Base-by-base conservation (phyloP, 2,888 invertebrate genomes). In the Malacosoma neustria region DNA sequence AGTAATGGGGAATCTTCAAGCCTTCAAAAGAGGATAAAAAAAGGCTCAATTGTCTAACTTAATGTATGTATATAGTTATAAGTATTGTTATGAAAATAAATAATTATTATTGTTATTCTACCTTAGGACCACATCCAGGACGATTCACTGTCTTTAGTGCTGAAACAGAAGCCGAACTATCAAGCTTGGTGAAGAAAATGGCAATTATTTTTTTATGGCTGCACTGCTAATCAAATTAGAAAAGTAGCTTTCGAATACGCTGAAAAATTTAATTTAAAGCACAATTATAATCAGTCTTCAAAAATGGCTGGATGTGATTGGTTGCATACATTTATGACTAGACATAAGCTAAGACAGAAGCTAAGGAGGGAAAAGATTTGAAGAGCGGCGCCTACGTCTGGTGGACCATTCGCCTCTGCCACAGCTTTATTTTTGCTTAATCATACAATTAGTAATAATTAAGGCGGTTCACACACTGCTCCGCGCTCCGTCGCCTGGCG, bases 141-240 rank as follows among this genome's bases (percentile, higher is more conserved):
- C 43, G 51, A 39, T 38, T 29, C 32, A 42, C 49, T 43, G 45
- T 48, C 29, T 52, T 49, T 31, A 48, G 39, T 37, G 13, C 36
- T 40, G 49, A 51, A 22, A 7, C 13, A 37, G 54, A 55, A 47
- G 36, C 32, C 22, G 42, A 46, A 30, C 30, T 54, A 40, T 49
- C 54, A 9, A 15, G 48, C 40, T 33, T 37, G 33, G 36, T 54
- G 3, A 54, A 50, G 36, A 46, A 50, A 39, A 48, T 56, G 46
- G 49, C 53, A 5, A 53, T 52, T 35, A 39, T 51, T 33, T 54
- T 54, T 33, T 52, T n/a, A 55, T 37, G 52, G 55, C 14, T 51
- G 44, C 33, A 54, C 52, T 11, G 34, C 49, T 29, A 46, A 40
- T 29, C 43, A 54, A 49, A 40, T 55, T 11, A 50, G 40, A 47